Evolutionary conservation across 2,797 vertebrate genomes (phyloP), one percentile per base, ranked within the genome.

Genomic region (Xenopus petersii): DNA sequence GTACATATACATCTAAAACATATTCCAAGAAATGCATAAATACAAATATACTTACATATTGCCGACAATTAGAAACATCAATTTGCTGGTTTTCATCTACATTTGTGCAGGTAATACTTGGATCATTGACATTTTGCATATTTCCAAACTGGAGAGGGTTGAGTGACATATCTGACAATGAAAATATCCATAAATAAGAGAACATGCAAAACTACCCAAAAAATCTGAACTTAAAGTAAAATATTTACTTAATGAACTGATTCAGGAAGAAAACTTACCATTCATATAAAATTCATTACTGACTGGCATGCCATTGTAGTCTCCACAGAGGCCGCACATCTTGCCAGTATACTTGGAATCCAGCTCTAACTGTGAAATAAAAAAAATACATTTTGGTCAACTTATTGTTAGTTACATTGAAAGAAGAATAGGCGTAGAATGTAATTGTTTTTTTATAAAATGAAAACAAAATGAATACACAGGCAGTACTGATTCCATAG

Each of bases 301-400:
- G 77, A 89, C 51, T 26, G 86, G 80, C 82, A 91, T 48, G n/a
- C 95, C 94, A 3, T 96, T 98, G 86, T 93, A 98, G 89, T 98
- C 97, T 21, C 97, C 96, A 74, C 97, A 98, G 70, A 98, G 92
- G 69, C 97, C 97, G 81, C 95, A 98, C 5, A 94, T 98, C 26
- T 75, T 82, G 83, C 94, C 95, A 11, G 66, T 83, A 83, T 93
- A 97, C 54, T 90, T 93, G 36, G 60, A 62, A 80, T 97, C 94
- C 82, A 98, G 82, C 81, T 98, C 96, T 81, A 98, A 86, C 95
- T 96, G 81, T 3, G 15, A 13, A 56, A 4, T 17, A n/a, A 56
- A 56, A 15, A 56, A 17, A 51, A 12, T 16, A 8, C 7, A 56
- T 56, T 17, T 17, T 8, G 49, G 49, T 13, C 49, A 56, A 8